Percentiles rank a stretch among this genome's conserved stretches.
Conservation (phyloP, 2,113 vertebrate genomes). For the Chitala chitala region DNA sequence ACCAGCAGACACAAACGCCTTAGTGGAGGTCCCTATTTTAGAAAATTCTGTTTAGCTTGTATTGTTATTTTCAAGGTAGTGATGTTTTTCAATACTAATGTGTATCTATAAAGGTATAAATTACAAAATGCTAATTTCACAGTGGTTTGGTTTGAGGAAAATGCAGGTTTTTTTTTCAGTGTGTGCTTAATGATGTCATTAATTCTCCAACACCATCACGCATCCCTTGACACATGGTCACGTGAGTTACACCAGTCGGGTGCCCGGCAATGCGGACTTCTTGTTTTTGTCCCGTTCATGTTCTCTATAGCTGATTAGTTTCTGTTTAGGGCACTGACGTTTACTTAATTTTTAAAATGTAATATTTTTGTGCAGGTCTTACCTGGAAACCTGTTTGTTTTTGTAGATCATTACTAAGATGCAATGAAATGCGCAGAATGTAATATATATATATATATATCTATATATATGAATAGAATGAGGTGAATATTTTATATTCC, state of each 20-base stretch:
- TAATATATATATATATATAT: not conserved
- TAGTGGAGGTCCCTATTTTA: not conserved
- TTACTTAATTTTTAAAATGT: conserved; percentile 1
- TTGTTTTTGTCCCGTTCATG: not conserved
- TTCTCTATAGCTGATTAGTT: not conserved
- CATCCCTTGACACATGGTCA: not conserved
- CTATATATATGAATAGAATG: conserved; percentile 4
- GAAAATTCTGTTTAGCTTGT: not conserved
- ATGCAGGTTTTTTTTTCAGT: not conserved
- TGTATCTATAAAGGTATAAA: not conserved
- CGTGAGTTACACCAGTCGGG: too few species aligned
- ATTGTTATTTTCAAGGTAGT: not conserved
- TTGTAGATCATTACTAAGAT: too few species aligned
- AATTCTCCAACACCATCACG: not conserved
- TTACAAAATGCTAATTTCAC: not conserved
- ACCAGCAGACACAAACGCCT: not conserved
- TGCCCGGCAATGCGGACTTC: too few species aligned
- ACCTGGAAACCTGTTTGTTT: too few species aligned
- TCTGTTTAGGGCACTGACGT: not conserved
- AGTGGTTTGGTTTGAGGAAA: not conserved
- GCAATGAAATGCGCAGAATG: conserved; percentile 7
- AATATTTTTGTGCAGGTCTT: conserved; percentile 9
- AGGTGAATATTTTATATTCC: conserved; percentile 16
- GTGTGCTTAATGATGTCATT: not conserved
- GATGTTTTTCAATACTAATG: not conserved